Conservation (phyloP, 35 echinoderm and acorn worm genomes). For the Apostichopus californicus region DNA sequence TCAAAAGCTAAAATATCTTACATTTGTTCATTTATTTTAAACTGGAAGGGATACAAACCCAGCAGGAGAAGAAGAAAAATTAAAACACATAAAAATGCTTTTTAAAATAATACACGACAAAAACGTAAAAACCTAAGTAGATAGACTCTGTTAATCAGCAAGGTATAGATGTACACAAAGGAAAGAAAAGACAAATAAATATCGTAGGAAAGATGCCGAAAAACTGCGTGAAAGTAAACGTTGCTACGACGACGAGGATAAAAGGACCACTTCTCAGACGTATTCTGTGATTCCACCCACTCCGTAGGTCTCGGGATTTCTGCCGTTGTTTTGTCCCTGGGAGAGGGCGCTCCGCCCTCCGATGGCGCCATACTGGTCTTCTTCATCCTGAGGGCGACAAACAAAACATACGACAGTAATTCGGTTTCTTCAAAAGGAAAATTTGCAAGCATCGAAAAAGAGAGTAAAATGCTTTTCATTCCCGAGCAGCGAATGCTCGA, state of each 20-base stretch:
- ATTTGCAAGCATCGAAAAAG: too few species aligned
- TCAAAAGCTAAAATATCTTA: too few species aligned
- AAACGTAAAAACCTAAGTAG: background rate
- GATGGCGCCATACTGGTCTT: slow-evolving; percentile 3
- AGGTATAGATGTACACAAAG: background rate
- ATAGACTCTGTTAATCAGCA: background rate
- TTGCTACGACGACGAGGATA: background rate
- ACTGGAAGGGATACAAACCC: background rate
- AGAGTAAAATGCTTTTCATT: too few species aligned
- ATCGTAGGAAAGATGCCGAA: background rate
- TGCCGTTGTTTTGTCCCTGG: background rate
- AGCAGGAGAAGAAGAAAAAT: background rate
- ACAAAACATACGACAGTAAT: background rate
- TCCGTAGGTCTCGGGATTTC: background rate
- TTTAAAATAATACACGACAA: background rate
- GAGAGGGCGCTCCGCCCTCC: background rate
- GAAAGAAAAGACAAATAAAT: background rate
- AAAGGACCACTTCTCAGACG: background rate
- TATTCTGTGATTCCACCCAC: slow-evolving; percentile 8
- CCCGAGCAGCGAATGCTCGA: too few species aligned
- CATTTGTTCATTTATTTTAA: too few species aligned
- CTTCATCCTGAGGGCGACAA: background rate
- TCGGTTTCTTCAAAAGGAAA: background rate
- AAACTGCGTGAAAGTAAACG: background rate
- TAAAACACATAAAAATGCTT: background rate